Conservation (phyloP, 2,888 invertebrate genomes). For the Erannis defoliaria region DNA sequence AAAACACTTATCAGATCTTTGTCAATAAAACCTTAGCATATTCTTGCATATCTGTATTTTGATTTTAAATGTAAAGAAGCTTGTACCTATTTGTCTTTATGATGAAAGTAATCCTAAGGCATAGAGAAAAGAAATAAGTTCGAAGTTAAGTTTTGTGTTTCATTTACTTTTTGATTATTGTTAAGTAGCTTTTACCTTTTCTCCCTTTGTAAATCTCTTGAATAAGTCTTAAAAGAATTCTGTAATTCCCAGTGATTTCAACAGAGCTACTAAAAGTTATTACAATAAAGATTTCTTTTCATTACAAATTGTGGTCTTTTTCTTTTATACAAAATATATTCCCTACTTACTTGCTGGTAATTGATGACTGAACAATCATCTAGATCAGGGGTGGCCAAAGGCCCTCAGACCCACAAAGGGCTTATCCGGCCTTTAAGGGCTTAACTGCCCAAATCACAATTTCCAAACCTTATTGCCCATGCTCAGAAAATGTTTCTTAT, state of each 20-base stretch:
- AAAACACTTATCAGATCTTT: neutral
- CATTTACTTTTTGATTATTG: too few relatives aligned
- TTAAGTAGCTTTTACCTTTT: neutral
- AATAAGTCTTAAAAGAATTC: neutral
- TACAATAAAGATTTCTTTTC: conserved; percentile 11
- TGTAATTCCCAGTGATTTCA: conserved; percentile 9
- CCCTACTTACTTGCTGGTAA: neutral
- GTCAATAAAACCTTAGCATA: neutral
- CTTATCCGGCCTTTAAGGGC: too few relatives aligned
- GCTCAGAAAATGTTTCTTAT: too few relatives aligned
- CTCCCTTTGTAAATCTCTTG: neutral
- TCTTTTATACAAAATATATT: neutral
- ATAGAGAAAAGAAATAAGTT: neutral
- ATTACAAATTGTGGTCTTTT: conserved; percentile 1
- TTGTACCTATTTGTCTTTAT: too few relatives aligned
- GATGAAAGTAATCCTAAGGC: too few relatives aligned
- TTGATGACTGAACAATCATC: too few relatives aligned
- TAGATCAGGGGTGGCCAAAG: too few relatives aligned
- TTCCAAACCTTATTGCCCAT: too few relatives aligned
- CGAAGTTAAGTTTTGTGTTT: neutral
- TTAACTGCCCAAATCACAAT: too few relatives aligned
- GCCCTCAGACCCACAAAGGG: too few relatives aligned
- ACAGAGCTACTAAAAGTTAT: neutral
- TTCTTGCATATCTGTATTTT: too few relatives aligned
- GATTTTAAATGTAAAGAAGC: neutral